phyloP scores from a whole-genome alignment of 2,797 vertebrate species.

The Sphenopsis melanotis region DNA sequence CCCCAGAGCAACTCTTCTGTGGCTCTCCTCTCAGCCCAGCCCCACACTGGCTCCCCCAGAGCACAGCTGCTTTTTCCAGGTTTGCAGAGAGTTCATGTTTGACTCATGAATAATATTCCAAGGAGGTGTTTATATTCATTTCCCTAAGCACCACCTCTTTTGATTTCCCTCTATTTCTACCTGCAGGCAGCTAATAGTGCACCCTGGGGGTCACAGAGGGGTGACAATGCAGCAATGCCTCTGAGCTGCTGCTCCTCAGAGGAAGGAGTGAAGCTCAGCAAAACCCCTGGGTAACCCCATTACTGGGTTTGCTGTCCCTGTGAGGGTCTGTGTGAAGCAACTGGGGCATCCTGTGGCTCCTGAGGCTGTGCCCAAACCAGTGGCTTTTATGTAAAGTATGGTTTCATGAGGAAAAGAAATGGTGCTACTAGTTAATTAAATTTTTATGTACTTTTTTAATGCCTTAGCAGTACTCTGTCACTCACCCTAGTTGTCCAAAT shows the following conservation, averaged over 20 bases:
- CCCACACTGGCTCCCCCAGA: not conserved
- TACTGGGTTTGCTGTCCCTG: not conserved
- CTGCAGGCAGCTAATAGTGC: not conserved
- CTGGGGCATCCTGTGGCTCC: fast-evolving
- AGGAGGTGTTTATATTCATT: not conserved
- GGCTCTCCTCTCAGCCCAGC: not conserved
- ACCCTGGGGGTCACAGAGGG: not conserved
- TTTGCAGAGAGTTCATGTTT: not conserved
- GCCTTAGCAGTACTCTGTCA: not conserved
- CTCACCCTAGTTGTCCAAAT: not conserved
- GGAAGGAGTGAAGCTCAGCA: not conserved
- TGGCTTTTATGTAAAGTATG: not conserved
- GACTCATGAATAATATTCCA: not conserved
- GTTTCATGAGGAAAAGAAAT: not conserved
- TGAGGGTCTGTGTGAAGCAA: not conserved
- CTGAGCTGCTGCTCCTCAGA: not conserved
- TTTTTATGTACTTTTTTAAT: not conserved
- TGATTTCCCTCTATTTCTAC: not conserved
- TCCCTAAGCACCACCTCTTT: not conserved
- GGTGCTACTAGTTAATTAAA: not conserved
- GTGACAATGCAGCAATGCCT: not conserved
- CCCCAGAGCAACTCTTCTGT: not conserved
- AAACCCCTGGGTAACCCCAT: not conserved
- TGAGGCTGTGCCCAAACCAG: not conserved
- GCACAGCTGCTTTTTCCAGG: not conserved